Evolutionary conservation across 2,888 invertebrate genomes (phyloP), one percentile per base, ranked within the genome.

Genomic region (Hypselothyrea guttata): DNA sequence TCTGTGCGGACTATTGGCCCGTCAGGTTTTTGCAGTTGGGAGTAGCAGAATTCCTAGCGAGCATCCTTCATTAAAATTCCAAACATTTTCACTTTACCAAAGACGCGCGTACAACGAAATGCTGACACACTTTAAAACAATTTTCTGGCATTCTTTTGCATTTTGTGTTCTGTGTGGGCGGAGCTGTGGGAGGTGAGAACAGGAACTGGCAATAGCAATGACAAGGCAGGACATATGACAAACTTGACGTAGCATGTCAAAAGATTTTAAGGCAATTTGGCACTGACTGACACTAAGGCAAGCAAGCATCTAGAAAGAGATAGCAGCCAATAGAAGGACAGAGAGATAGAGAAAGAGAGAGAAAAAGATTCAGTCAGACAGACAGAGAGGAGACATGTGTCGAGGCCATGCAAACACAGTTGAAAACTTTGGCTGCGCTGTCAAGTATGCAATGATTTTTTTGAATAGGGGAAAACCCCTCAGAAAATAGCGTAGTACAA

Each of bases 111-210:
- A 59, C 55, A 59, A 46, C 58, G 61, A 82, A 82, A 79, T 75
- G 79, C 81, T 83, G 85, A 85, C 81, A 81, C 84, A 85, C 79
- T 81, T 85, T 81, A 81, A 81, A 81, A 85, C 85, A 85, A 81
- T 81, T 84, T 77, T 85, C 78, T 70, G 56, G 71, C 72, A 61
- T 71, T 78, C 59, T 68, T 70, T n/a, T n/a, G n/a, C 41, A 34
- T 48, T 51, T 37, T 58, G 42, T 46, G 45, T 34, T 16, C 12
- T 8, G 33, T 33, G 35, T 13, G 41, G 40, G 22, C 3, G 40
- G 7, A 12, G 8, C 13, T 38, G 18, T n/a, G n/a, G n/a, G n/a
- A n/a, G n/a, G n/a, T n/a, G n/a, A n/a, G 22, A 22, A 22, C 22
- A 22, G 22, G 22, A 22, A 22, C 22, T 22, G 40, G 40, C 22